Evolutionary conservation across 2,113 vertebrate genomes (phyloP), one percentile per base, ranked within the genome.

Genomic region (Glaucomys volans): DNA sequence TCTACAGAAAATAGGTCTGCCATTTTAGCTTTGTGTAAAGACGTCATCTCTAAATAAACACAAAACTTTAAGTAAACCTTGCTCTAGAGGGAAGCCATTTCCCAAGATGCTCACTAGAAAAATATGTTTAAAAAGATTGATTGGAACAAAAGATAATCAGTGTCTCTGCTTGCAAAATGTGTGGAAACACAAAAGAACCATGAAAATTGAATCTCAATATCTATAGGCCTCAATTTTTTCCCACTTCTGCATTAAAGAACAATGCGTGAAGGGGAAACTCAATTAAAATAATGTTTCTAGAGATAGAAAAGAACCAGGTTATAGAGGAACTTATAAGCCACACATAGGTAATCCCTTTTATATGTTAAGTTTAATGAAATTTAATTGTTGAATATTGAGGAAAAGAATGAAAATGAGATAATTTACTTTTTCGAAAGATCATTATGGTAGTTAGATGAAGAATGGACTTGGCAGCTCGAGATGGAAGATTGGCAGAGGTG

Each of bases 371-470:
- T 69, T 50, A 54, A 52, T 84, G 17, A 2, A 42, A 91, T 83
- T 75, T 16, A 4, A 28, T 59, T 75, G 2, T 22, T 84, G 57
- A 88, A 82, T 87, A 77, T 5, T 50, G 16, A 91, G 16, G 37
- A 57, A n/a, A 77, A 75, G 28, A 82, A 88, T 22, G 2, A 2
- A 3, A 17, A 57, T 35, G 6, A 44, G 16, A 0, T 57, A 42
- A 8, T 92, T 93, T 75, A 75, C 22, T 5, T 66, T 90, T 96
- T 92, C 37, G 72, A 88, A 66, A 59, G 24, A 88, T 47, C 59
- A 44, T 80, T 74, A 59, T 62, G 17, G 12, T 67, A 87, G 5
- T 86, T 59, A 95, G 30, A 35, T 89, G 32, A 16, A 76, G 0
- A 91, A 91, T 87, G 44, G 18, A 62, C 40, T 72, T 95, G 22